These are phyloP conservation scores for Platyscelio sp. DNA, from an alignment of 2,888 invertebrate species.

Conservation along the genomic window DNA sequence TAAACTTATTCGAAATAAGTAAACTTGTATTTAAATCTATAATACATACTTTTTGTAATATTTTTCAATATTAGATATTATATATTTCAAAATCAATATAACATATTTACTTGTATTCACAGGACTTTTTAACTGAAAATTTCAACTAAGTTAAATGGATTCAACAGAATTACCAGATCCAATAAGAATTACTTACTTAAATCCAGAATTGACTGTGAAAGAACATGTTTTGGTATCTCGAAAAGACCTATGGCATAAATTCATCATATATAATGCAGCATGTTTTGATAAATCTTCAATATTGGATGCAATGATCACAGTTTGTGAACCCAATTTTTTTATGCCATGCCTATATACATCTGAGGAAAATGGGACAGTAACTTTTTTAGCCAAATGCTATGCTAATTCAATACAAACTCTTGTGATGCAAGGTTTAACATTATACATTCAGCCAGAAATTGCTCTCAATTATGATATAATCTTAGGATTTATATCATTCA, in stretches of 20 bases:
- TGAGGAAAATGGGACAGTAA: constrained; percentile 77
- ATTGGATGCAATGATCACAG: constrained; percentile 75
- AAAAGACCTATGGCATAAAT: constrained; percentile 83
- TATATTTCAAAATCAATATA: too few relatives aligned
- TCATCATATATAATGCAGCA: constrained; percentile 79
- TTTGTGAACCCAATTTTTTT: constrained; percentile 78
- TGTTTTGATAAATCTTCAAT: constrained; percentile 73
- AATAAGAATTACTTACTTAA: constrained; percentile 76
- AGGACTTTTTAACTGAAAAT: too few relatives aligned
- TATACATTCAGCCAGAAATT: constrained; percentile 70
- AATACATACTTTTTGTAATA: too few relatives aligned
- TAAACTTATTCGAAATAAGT: too few relatives aligned
- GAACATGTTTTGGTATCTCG: constrained; percentile 78
- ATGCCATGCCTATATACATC: constrained; percentile 79
- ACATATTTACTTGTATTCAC: too few relatives aligned
- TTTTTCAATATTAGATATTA: too few relatives aligned
- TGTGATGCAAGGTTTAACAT: constrained; percentile 74
- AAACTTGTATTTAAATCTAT: too few relatives aligned
- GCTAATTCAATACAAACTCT: constrained; percentile 77
- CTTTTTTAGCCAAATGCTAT: constrained; percentile 79
- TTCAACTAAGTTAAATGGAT: too few relatives aligned
- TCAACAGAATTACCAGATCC: constrained; percentile 75
- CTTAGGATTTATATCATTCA: constrained; percentile 77
- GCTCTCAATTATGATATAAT: constrained; percentile 78
- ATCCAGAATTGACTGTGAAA: constrained; percentile 76